A percentile compares a stretch with the other conserved stretches of the same genome.
phyloP scores from a whole-genome alignment of 2,888 invertebrate species.

The Aelia acuminata region DNA sequence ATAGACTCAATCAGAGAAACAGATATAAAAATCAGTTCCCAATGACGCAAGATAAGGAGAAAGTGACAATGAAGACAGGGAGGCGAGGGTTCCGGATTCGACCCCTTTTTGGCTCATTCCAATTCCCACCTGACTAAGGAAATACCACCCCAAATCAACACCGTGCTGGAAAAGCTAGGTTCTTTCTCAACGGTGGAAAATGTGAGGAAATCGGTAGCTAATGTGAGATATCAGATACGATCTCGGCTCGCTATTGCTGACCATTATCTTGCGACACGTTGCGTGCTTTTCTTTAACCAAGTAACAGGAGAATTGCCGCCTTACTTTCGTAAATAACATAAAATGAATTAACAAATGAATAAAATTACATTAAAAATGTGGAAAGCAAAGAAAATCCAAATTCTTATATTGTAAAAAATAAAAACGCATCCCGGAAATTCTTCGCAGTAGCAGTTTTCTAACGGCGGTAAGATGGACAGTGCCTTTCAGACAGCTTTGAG shows the following conservation, averaged over 20 bases:
- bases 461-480: not conserved
- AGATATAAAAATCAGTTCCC: not conserved
- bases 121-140: not conserved
- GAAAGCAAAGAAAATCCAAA: not conserved
- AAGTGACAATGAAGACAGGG: constrained; percentile 15
- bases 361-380: not conserved
- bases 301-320: not conserved
- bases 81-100: not conserved
- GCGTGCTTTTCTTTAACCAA: not conserved
- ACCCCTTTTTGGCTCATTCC: not conserved
- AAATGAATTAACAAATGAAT: not conserved
- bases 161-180: not conserved
- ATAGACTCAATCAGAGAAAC: not conserved
- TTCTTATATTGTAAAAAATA: no score
- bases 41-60: not conserved
- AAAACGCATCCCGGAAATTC: not conserved
- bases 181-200: constrained; percentile 17
- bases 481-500: not conserved
- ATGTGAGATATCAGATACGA: constrained; percentile 20
- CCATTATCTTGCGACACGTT: constrained; percentile 11
- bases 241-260: not conserved
- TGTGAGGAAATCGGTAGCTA: not conserved
- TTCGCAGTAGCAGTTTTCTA: not conserved
- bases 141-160: not conserved
- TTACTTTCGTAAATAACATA: not conserved